Evolutionary conservation across 2,797 vertebrate genomes (phyloP), one percentile per base, ranked within the genome.

Genomic region (Diglossa cyanea): DNA sequence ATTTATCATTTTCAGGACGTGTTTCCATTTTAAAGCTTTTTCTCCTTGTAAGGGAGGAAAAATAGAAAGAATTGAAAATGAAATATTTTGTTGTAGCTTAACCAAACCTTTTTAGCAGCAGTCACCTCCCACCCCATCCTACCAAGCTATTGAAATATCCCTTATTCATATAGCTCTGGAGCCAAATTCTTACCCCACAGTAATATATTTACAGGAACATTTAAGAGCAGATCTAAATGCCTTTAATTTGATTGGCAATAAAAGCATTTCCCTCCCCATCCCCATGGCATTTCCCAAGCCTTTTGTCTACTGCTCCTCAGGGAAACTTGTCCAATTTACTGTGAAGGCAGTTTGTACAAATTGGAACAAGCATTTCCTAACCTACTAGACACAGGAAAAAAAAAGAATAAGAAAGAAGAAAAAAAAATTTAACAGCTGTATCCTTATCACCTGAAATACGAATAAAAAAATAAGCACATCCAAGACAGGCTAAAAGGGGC

Each of bases 241-340:
- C 60, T 93, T 82, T 89, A 81, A 88, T 87, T 95, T 87, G 86
- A 96, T 72, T 73, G 91, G 55, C 81, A 95, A 78, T 79, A 92
- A 94, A 94, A 92, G 81, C 67, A 63, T 79, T 94, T 92, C 53
- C 77, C 66, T 92, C 77, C 42, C 47, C 54, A 73, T 88, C 57
- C 71, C 80, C 81, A 67, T 23, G 44, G 81, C 37, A 82, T 44
- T 61, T 94, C 78, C 72, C 72, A 82, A 70, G 61, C 37, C 71
- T 91, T 94, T 94, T 92, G 61, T 91, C 72, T 96, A 37, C 60
- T 42, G 78, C 74, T 93, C 95, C 87, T 87, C 60, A 15, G 89
- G 84, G 87, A 94, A 25, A 73, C 71, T 87, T 82, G 81, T 82
- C 86, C 67, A 93, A 92, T 90, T 96, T 94, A 74, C 61, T 77